These are phyloP conservation scores for Meloidogyne floridensis DNA, from an alignment of 1,140 invertebrate species.

Conservation along the genomic window DNA sequence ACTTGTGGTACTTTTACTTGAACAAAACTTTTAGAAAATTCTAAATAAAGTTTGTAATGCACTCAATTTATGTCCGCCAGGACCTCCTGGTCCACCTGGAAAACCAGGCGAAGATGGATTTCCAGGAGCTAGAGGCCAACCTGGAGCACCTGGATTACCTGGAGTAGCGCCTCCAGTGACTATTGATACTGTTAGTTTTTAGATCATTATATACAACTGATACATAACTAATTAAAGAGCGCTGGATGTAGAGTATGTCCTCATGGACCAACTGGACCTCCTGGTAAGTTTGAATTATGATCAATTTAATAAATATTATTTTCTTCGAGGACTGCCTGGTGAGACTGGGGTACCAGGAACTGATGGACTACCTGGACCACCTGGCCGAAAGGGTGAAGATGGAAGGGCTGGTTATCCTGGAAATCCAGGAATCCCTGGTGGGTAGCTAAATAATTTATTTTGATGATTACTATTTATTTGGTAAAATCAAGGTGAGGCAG, in stretches of 20 bases:
- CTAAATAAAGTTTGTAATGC: conserved; percentile 57
- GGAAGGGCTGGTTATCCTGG: conserved; percentile 48
- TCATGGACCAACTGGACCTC: conserved; percentile 42
- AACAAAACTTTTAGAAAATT: background rate
- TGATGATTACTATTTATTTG: background rate
- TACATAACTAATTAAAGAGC: conserved; percentile 41
- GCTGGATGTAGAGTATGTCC: conserved; percentile 58
- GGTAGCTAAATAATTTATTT: background rate
- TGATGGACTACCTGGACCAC: conserved; percentile 43
- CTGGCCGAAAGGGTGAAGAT: conserved; percentile 43
- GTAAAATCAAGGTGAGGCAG: conserved; percentile 32
- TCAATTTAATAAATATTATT: background rate
- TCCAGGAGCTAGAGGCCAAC: conserved; percentile 43
- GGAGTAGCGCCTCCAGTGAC: conserved; percentile 62
- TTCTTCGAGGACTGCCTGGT: conserved; percentile 23
- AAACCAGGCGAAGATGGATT: conserved; percentile 57
- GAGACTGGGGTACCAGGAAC: conserved; percentile 38
- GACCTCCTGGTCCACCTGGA: conserved; percentile 57
- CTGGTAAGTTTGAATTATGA: conserved; percentile 7
- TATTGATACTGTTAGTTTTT: conserved; percentile 54
- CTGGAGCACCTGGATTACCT: conserved; percentile 56
- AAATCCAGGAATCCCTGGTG: conserved; percentile 49
- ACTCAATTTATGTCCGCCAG: conserved; percentile 55
- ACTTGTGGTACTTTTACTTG: conserved; percentile 45
- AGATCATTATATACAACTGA: background rate